Percentiles rank a stretch among this genome's conserved stretches.
Conservation (phyloP, 2,113 vertebrate species). For the Vicugna pacos region DNA sequence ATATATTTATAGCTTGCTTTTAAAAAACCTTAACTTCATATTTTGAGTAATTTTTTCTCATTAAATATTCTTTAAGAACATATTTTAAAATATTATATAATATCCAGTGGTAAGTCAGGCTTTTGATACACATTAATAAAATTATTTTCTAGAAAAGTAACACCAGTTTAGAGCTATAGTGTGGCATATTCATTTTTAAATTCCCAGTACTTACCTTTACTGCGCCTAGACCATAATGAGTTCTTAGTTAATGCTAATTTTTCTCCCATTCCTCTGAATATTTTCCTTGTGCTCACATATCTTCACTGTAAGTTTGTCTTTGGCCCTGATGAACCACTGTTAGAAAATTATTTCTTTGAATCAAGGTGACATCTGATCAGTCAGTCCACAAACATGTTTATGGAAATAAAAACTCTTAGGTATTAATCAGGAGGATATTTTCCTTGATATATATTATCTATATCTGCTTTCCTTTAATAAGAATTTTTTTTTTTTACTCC, state of each 20-base stretch:
- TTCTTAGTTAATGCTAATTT: neutral
- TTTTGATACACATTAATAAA: neutral
- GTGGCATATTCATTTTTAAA: neutral
- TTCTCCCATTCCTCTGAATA: neutral
- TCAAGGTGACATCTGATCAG: neutral
- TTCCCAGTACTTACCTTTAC: neutral
- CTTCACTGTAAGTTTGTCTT: neutral
- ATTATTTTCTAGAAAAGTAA: neutral
- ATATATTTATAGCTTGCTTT: neutral
- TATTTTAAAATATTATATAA: neutral
- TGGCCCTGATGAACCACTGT: neutral
- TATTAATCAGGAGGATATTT: slow-evolving; percentile 5
- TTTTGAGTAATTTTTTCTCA: neutral
- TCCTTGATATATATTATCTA: neutral
- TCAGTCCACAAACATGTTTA: neutral
- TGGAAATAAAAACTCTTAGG: neutral
- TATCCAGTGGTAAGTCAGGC: neutral
- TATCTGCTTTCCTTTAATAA: slow-evolving; percentile 17
- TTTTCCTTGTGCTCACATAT: neutral
- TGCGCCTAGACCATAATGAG: neutral
- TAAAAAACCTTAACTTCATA: neutral
- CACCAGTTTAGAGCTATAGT: neutral
- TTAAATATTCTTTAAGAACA: neutral
- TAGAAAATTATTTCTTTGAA: neutral
- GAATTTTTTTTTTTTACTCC: neutral